Evolutionary conservation across 2,888 invertebrate species (phyloP).

Genomic region (Dicyrtomina minuta): DNA sequence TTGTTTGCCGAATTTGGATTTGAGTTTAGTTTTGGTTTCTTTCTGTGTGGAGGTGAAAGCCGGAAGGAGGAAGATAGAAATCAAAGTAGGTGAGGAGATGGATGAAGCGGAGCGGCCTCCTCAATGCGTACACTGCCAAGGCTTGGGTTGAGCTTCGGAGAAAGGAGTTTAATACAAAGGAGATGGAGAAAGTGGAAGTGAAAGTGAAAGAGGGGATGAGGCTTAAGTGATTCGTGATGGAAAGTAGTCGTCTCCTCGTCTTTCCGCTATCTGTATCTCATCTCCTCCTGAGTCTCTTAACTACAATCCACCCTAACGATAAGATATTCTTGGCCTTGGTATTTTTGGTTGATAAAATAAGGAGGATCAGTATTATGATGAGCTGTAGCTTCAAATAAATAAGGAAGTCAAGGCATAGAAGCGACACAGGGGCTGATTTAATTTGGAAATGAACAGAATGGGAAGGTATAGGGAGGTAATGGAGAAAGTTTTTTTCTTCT

Average conservation of each 20-base stretch:
- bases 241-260: background rate
- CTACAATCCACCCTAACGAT: background rate
- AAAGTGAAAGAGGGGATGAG: background rate
- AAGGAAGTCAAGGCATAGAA: background rate
- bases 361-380: conserved; percentile 2
- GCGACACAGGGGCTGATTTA: background rate
- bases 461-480: background rate
- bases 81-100: background rate
- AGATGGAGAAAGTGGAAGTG: background rate
- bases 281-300: background rate
- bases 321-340: background rate
- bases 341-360: conserved; percentile 5
- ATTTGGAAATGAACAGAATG: background rate
- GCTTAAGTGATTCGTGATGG: background rate
- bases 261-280: background rate
- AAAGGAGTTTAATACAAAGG: background rate
- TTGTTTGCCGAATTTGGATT: too few species aligned
- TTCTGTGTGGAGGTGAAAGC: background rate
- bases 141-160: background rate
- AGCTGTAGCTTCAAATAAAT: conserved; percentile 2
- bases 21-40: background rate
- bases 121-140: background rate
- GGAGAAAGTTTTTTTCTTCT: background rate
- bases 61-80: background rate
- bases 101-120: too few species aligned